phyloP scores from a whole-genome alignment of 1,140 invertebrate genomes.

The Zaprionus tsacasi region DNA sequence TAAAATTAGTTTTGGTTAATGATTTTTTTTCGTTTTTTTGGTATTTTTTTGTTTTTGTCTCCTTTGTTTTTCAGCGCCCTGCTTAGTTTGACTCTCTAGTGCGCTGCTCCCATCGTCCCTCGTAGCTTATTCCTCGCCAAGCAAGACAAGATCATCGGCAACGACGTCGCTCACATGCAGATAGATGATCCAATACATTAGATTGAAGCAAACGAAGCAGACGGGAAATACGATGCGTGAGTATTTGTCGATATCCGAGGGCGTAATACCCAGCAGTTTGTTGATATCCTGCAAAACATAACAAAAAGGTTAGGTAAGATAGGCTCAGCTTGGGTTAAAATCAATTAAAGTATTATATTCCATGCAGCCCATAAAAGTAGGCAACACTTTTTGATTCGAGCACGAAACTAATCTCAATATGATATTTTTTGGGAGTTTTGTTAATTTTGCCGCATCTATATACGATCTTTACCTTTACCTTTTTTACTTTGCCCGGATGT shows the following conservation, averaged over 20 bases:
- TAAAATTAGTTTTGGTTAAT: constrained; percentile 75
- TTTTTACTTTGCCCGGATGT: constrained; percentile 90
- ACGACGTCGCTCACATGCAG: constrained; percentile 97
- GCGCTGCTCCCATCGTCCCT: constrained; percentile 55
- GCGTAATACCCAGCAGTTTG: constrained; percentile 95
- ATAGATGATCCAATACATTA: constrained; percentile 99
- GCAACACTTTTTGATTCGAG: too few species aligned
- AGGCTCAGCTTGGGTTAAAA: too few species aligned
- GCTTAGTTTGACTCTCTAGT: constrained; percentile 76
- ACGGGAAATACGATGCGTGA: constrained; percentile 97
- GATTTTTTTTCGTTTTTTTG: constrained; percentile 41
- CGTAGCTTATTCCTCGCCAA: constrained; percentile 88
- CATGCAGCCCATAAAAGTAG: too few species aligned
- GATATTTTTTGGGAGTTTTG: neutral
- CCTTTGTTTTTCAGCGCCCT: constrained; percentile 72
- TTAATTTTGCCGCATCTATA: constrained; percentile 36
- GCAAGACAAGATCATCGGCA: constrained; percentile 94
- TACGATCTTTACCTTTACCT: constrained; percentile 78
- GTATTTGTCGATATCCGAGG: constrained; percentile 98
- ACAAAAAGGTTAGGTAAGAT: neutral
- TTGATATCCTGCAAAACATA: constrained; percentile 88
- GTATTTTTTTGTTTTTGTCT: constrained; percentile 29
- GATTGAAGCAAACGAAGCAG: constrained; percentile 98
- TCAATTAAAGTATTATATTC: too few species aligned
- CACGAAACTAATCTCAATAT: too few species aligned